Evolutionary conservation across 2,113 vertebrate genomes (phyloP).

Genomic region (Rhagologus leucostigma): DNA sequence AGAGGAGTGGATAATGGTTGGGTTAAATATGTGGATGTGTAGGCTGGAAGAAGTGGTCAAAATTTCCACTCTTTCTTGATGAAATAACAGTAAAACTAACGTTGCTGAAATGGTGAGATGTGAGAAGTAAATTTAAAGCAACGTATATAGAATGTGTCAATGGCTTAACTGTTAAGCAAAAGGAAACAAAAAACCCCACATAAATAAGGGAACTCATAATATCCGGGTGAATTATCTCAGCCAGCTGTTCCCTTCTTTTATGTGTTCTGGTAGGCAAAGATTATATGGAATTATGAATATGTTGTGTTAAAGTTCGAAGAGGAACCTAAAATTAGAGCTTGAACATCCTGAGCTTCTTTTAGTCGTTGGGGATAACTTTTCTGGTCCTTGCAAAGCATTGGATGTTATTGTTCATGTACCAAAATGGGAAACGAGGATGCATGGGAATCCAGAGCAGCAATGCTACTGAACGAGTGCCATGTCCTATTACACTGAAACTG

Average conservation of each 20-base stretch:
- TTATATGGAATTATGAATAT: neutral
- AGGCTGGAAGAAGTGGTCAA: neutral
- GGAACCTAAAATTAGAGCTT: neutral
- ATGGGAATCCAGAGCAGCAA: neutral
- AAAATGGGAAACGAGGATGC: neutral
- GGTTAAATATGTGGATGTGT: neutral
- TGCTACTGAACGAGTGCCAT: neutral
- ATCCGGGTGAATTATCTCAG: neutral
- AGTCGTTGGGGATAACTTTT: neutral
- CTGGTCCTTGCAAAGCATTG: neutral
- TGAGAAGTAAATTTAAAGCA: neutral
- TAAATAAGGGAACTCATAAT: neutral
- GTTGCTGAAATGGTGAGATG: neutral
- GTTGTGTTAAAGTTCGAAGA: neutral
- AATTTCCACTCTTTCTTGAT: neutral
- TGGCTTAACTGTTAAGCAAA: neutral
- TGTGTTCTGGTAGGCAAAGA: neutral
- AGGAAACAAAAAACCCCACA: neutral
- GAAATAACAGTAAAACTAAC: neutral
- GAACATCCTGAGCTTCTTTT: neutral
- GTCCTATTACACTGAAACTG: neutral
- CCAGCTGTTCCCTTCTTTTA: neutral
- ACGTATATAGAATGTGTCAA: neutral
- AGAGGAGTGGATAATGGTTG: neutral
- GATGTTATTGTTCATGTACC: accelerated